Evolutionary conservation across 1,140 invertebrate genomes (phyloP), one percentile per base, ranked within the genome.

Genomic region (Apis mellifera): DNA sequence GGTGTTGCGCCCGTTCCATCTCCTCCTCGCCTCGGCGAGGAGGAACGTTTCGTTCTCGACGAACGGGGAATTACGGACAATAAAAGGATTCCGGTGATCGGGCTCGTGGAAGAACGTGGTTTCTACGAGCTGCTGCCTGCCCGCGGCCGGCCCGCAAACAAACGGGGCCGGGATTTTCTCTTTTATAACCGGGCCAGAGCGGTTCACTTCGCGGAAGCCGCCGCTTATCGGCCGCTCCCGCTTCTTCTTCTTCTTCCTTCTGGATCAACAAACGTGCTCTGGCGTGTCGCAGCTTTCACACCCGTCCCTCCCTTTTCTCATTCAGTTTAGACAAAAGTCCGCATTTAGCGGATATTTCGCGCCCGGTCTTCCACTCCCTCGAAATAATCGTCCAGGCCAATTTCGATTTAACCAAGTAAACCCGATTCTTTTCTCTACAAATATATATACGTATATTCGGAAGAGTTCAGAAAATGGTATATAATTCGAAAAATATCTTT

Each of bases 121-220:
- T 89, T 82, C 82, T 84, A 76, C 77, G 84, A 88, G 89, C 32
- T 42, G 32, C 32, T 42, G 32, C 32, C 32, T 32, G 55, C 86
- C 64, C n/a, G n/a, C n/a, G 75, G 84, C 64, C 59, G 68, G 68
- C 78, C 62, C 26, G 78, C 90, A 90, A 90, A 90, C 88, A 90
- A 90, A 90, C 88, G 73, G 42, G 80, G 75, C 78, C 64, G 78
- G 80, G 83, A 88, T 89, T 90, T 86, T 77, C 83, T 84, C 86
- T 90, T 90, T 90, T 90, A 90, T 84, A 88, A 68, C 78, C 89
- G 76, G 77, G 78, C 71, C 84, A 84, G 85, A 84, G 82, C 78
- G 77, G 86, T 86, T 86, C 85, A 86, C 89, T 90, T 90, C 90
- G 88, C 86, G 88, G 89, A 90, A 90, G 89, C 84, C 68, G 82